Conservation (phyloP, 1,140 invertebrate genomes). For the Drosophila miranda region DNA sequence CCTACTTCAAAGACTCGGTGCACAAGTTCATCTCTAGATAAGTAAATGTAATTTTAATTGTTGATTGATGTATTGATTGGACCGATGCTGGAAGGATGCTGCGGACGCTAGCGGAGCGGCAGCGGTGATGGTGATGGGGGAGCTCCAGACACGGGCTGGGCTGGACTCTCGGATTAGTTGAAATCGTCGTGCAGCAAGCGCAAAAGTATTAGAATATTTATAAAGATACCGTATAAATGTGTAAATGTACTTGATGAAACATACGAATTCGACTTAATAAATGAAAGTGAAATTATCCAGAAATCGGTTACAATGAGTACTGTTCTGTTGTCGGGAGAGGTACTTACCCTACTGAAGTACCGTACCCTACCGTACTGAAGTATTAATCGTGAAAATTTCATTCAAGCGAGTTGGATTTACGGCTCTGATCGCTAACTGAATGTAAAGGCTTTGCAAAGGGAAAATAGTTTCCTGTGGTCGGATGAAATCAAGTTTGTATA, state of each 20-base stretch:
- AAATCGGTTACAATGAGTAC: too few relatives aligned
- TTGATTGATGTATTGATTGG: constrained; percentile 51
- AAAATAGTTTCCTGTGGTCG: too few relatives aligned
- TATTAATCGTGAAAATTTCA: too few relatives aligned
- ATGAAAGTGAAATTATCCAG: constrained; percentile 31
- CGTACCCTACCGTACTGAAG: too few relatives aligned
- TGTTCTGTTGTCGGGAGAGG: too few relatives aligned
- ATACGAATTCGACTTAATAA: constrained; percentile 69
- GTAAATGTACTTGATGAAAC: constrained; percentile 73
- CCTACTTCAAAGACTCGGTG: constrained; percentile 71
- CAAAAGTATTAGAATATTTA: constrained; percentile 71
- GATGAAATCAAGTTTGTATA: too few relatives aligned
- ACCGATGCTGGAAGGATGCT: constrained; percentile 13
- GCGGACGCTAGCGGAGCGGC: constrained; percentile 6
- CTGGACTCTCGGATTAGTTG: constrained; percentile 41
- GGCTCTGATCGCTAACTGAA: too few relatives aligned
- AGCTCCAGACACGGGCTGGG: constrained; percentile 14
- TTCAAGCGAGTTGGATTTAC: too few relatives aligned
- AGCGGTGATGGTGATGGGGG: constrained; percentile 6
- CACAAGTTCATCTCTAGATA: constrained; percentile 74
- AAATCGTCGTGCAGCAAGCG: constrained; percentile 69
- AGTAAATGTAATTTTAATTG: constrained; percentile 69
- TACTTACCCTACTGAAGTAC: too few relatives aligned
- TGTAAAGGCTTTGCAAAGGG: too few relatives aligned
- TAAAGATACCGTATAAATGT: constrained; percentile 66